Conservation (phyloP, 2,888 invertebrate species). For the Lochmaea capreae region DNA sequence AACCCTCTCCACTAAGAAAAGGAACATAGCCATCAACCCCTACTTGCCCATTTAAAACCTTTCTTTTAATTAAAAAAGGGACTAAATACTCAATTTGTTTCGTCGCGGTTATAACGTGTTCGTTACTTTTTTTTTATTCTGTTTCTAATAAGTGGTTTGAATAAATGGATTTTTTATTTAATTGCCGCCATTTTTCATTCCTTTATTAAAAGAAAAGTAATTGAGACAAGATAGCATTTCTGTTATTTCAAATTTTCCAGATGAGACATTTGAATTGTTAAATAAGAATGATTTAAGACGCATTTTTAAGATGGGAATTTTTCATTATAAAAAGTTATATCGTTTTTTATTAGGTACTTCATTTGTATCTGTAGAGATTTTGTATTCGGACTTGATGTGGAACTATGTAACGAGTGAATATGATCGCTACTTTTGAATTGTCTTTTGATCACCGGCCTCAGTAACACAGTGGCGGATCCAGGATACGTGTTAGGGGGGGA, state of each 20-base stretch:
- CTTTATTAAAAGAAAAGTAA: conserved; percentile 13
- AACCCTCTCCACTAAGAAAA: conserved; percentile 14
- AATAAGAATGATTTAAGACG: background rate
- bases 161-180: conserved; percentile 18
- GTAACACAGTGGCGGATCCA: no score
- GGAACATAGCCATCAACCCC: background rate
- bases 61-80: conserved; percentile 28
- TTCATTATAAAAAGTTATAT: no score
- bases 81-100: conserved; percentile 32
- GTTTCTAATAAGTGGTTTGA: conserved; percentile 17
- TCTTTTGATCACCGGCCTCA: no score
- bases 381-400: no score
- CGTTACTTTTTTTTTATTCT: conserved; percentile 4
- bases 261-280: background rate
- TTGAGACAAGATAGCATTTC: background rate
- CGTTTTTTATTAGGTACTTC: no score
- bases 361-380: no score
- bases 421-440: no score
- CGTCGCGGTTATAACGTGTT: conserved; percentile 8
- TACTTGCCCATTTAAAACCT: conserved; percentile 4
- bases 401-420: no score
- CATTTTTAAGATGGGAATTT: no score
- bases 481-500: no score
- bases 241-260: background rate
- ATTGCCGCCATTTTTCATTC: conserved; percentile 12